Percentiles rank a stretch among this genome's conserved stretches.
These are phyloP conservation scores for Ladona fulva DNA, from an alignment of 1,140 invertebrate genomes.

Conservation along the genomic window DNA sequence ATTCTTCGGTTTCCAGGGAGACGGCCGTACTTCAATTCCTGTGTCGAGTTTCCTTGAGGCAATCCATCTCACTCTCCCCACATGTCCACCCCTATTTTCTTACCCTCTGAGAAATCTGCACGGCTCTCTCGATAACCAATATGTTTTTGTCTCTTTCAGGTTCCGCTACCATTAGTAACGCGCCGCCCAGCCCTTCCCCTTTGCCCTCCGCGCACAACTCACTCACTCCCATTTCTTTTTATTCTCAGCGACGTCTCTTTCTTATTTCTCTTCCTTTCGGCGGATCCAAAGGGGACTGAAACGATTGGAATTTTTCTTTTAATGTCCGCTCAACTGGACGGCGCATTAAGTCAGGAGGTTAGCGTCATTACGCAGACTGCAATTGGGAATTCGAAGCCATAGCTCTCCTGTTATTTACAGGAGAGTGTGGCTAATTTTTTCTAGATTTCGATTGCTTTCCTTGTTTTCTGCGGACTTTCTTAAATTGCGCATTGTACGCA, in stretches of 20 bases:
- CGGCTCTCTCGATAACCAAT: background rate
- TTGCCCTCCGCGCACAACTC: background rate
- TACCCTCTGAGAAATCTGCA: background rate
- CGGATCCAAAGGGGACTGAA: too few species aligned
- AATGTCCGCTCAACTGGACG: too few species aligned
- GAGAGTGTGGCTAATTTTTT: too few species aligned
- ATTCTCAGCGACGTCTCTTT: background rate
- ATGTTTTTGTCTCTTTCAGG: conserved; percentile 6
- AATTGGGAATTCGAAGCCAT: too few species aligned
- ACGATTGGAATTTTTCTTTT: too few species aligned
- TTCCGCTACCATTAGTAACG: background rate
- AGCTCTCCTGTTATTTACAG: too few species aligned
- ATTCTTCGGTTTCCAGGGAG: background rate
- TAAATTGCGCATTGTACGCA: too few species aligned
- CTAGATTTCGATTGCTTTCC: too few species aligned
- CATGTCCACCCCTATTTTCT: background rate
- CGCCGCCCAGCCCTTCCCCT: background rate
- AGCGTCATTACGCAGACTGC: too few species aligned
- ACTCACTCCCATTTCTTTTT: background rate
- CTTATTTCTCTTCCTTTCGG: background rate
- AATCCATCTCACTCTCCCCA: conserved; percentile 7
- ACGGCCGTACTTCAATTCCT: background rate
- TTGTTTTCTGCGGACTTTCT: too few species aligned
- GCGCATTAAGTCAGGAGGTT: too few species aligned
- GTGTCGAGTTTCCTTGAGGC: background rate